Percentiles rank a stretch among this genome's conserved stretches.
Conservation (phyloP, 1,140 invertebrate species). For the Bombus soroeensis region DNA sequence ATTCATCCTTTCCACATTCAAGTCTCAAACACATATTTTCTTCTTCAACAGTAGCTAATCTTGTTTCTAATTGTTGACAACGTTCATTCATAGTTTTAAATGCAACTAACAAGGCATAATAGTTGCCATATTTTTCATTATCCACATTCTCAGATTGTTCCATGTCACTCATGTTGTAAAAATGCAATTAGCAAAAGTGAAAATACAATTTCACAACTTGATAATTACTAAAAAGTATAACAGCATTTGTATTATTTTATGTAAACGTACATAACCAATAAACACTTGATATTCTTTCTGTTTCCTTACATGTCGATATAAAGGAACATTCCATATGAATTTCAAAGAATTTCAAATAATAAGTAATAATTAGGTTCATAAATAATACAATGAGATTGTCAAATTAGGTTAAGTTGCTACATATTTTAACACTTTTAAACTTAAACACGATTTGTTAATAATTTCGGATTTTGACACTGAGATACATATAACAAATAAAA, state of each 20-base stretch:
- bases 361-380: neutral
- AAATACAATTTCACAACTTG: slow-evolving; percentile 14
- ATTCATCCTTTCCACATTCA: slow-evolving; percentile 79
- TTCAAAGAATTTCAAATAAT: neutral
- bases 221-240: neutral
- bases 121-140: slow-evolving; percentile 76
- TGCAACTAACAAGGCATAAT: slow-evolving; percentile 88
- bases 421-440: neutral
- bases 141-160: slow-evolving; percentile 40
- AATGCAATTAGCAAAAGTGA: slow-evolving; percentile 4
- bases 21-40: slow-evolving; percentile 88
- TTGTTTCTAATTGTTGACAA: slow-evolving; percentile 88
- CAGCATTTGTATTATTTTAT: neutral
- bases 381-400: neutral
- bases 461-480: neutral
- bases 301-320: neutral
- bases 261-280: neutral
- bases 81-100: slow-evolving; percentile 91
- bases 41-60: slow-evolving; percentile 87
- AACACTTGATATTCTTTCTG: neutral
- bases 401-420: slow-evolving; percentile 14
- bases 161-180: slow-evolving; percentile 36
- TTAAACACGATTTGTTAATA: neutral
- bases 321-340: neutral
- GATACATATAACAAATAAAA: neutral